phyloP scores from a whole-genome alignment of 2,888 invertebrate genomes.

The Maniola hyperantus region DNA sequence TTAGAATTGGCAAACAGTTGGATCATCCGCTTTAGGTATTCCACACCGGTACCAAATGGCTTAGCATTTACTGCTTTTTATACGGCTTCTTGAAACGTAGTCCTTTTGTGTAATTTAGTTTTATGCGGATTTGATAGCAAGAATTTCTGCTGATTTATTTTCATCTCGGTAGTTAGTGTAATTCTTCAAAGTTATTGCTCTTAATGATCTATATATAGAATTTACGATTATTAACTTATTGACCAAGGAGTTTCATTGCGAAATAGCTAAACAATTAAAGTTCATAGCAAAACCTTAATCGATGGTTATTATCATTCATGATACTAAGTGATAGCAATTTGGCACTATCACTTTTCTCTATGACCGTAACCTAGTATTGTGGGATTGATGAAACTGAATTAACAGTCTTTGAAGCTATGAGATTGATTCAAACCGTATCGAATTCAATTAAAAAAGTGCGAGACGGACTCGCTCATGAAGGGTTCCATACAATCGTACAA shows the following conservation, averaged over 20 bases:
- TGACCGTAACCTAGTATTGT: slow-evolving; percentile 7
- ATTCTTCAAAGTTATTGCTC: background rate
- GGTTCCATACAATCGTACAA: no score
- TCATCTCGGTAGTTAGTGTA: background rate
- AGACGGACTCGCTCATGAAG: no score
- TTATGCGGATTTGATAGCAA: background rate
- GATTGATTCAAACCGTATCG: slow-evolving; percentile 29
- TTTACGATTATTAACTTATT: no score
- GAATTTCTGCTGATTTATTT: background rate
- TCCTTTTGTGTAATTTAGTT: slow-evolving; percentile 3
- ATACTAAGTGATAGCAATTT: background rate
- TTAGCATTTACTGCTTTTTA: slow-evolving; percentile 28
- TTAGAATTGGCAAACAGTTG: slow-evolving; percentile 44
- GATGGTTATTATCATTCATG: background rate
- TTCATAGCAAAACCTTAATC: background rate
- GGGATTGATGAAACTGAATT: slow-evolving; percentile 13
- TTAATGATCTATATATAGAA: no score
- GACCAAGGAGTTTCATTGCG: background rate
- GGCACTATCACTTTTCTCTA: background rate
- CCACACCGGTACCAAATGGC: slow-evolving; percentile 26
- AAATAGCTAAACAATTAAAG: background rate
- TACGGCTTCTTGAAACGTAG: slow-evolving; percentile 24
- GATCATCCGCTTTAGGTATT: slow-evolving; percentile 49
- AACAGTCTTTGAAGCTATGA: slow-evolving; percentile 17
- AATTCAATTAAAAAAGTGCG: slow-evolving; percentile 43